Evolutionary conservation across 2,888 invertebrate species (phyloP), one percentile per base, ranked within the genome.

Genomic region (Deilephila porcellus): DNA sequence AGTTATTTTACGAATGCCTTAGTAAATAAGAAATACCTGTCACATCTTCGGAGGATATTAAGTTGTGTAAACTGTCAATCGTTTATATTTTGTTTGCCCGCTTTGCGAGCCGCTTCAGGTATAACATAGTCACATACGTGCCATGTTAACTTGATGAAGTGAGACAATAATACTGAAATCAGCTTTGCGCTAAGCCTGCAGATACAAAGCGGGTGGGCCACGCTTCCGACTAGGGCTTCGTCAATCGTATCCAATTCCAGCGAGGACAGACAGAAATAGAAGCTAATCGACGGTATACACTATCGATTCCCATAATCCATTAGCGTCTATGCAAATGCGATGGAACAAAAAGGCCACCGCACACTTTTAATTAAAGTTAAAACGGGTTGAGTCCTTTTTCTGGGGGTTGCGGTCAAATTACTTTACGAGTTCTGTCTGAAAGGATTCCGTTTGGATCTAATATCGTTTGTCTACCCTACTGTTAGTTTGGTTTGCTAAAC

Each of bases 291-390:
- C 29, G 29, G 25, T 29, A 45, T 45, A 17, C 60, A 60, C 37
- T 59, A 72, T 72, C 67, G 72, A 72, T 67, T 64, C 11, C 17
- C 17, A 32, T 72, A 72, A 72, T 72, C 52, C 63, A 72, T 63
- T 72, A 72, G 25, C 52, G 25, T 20, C 67, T 52, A 67, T 67
- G 67, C 25, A 67, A 67, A 52, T 67, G 52, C 45, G 52, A 45
- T 64, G 37, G 37, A 67, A 67, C 45, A 37, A 64, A 64, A 52
- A 52, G 14, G 25, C 52, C 64, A 25, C 25, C 67, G 25, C 5
- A 25, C 45, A 67, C 45, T 52, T 64, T 67, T 67, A 67, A 67
- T 67, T 52, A 67, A 67, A 67, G 67, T 67, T 52, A 29, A 64
- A 67, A 67, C 67, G 45, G 6, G 67, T 45, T 67, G 37, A 11